Evolutionary conservation across 2,888 invertebrate species (phyloP).

Genomic region (Cecidostiba fungosa): DNA sequence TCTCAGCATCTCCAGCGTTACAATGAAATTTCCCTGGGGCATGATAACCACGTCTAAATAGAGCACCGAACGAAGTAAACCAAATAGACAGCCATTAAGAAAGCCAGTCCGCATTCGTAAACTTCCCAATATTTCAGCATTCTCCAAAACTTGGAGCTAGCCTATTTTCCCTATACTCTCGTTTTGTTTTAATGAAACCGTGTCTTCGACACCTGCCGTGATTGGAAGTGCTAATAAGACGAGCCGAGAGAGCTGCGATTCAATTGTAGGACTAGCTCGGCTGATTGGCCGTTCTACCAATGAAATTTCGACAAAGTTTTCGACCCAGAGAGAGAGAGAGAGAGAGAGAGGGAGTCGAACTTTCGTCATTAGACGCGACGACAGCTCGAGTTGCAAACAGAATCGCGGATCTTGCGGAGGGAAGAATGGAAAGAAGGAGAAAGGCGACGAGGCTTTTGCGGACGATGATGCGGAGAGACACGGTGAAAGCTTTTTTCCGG

Average conservation of each 20-base stretch:
- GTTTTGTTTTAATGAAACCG: slow-evolving; percentile 26
- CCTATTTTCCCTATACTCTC: not conserved
- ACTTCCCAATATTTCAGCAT: not conserved
- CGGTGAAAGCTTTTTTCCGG: not conserved
- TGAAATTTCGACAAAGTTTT: slow-evolving; percentile 61
- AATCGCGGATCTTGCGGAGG: slow-evolving; percentile 2
- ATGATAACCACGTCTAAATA: not conserved
- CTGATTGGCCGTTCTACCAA: slow-evolving; percentile 54
- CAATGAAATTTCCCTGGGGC: slow-evolving; percentile 31
- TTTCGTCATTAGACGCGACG: slow-evolving; percentile 58
- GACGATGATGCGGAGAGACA: not conserved
- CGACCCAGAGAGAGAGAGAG: not conserved
- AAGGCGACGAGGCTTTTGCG: not conserved
- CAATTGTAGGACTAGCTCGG: not conserved
- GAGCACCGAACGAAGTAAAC: not conserved
- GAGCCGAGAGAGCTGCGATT: not conserved
- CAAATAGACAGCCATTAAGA: not conserved
- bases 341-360: slow-evolving; percentile 19
- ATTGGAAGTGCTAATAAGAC: slow-evolving; percentile 49
- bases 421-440: not conserved
- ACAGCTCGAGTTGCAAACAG: slow-evolving; percentile 39
- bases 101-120: not conserved
- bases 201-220: not conserved
- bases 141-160: not conserved
- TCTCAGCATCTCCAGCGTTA: not conserved